Evolutionary conservation across 2,113 vertebrate genomes (phyloP).

Genomic region (Lampris incognitus): DNA sequence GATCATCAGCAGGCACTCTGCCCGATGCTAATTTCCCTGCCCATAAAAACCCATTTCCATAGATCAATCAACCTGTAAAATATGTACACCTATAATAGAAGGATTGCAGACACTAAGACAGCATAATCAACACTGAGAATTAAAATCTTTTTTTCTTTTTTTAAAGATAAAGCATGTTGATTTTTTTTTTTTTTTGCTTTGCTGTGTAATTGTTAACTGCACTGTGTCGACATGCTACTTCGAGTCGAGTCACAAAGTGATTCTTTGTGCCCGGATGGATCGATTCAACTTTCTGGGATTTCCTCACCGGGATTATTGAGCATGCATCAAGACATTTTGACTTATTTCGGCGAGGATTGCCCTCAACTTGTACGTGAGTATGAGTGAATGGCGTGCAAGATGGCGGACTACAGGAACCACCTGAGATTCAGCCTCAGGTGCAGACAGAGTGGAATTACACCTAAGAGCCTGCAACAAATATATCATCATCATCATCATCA

Average conservation of each 20-base stretch:
- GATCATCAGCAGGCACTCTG: conserved; percentile 46
- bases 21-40: conserved; percentile 43
- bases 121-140: conserved; percentile 34
- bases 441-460: too few species aligned
- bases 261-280: not conserved
- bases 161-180: conserved; percentile 15
- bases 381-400: too few species aligned
- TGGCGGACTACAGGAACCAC: too few species aligned
- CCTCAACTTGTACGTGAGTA: too few species aligned
- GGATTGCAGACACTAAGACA: conserved; percentile 33
- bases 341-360: too few species aligned
- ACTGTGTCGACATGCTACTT: conserved; percentile 58
- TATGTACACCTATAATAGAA: conserved; percentile 46
- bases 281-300: too few species aligned
- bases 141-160: conserved; percentile 33
- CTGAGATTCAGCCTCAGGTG: too few species aligned
- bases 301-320: too few species aligned
- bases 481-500: too few species aligned
- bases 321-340: too few species aligned
- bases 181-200: too few species aligned
- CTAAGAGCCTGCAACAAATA: too few species aligned
- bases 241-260: conserved; percentile 36
- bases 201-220: conserved; percentile 44
- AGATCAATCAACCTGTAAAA: conserved; percentile 45
- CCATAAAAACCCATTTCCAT: conserved; percentile 51